Conservation (phyloP, 2,888 invertebrate species). For the Belgica antarctica region DNA sequence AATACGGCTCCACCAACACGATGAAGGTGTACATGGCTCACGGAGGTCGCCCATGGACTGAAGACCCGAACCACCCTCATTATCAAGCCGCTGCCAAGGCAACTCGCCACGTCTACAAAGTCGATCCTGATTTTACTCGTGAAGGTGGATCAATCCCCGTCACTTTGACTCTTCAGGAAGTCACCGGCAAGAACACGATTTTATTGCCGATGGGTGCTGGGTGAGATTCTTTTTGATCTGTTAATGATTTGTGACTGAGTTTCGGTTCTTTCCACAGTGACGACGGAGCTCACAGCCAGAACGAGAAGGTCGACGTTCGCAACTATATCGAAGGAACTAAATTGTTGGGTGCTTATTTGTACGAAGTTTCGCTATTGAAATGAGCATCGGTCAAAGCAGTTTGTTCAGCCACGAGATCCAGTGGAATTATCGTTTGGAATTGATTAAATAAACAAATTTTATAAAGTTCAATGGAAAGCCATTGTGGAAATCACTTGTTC, state of each 20-base stretch:
- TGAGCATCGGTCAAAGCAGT: no score
- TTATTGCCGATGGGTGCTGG: slow-evolving; percentile 87
- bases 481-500: no score
- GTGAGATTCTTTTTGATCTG: slow-evolving; percentile 44
- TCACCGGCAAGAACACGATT: slow-evolving; percentile 89
- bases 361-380: slow-evolving; percentile 61
- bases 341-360: slow-evolving; percentile 83
- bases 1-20: slow-evolving; percentile 80
- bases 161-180: slow-evolving; percentile 88
- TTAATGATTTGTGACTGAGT: no score
- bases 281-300: slow-evolving; percentile 98
- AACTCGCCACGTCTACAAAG: slow-evolving; percentile 77
- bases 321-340: slow-evolving; percentile 96
- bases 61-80: slow-evolving; percentile 88
- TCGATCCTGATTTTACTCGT: slow-evolving; percentile 89
- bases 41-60: slow-evolving; percentile 89
- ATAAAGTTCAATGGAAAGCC: no score
- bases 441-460: no score
- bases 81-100: slow-evolving; percentile 84
- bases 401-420: no score
- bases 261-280: slow-evolving; percentile 59
- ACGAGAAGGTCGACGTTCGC: slow-evolving; percentile 90
- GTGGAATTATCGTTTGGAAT: no score
- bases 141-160: slow-evolving; percentile 98
- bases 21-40: slow-evolving; percentile 66